phyloP scores from a whole-genome alignment of 1,140 invertebrate species.

The Hestina assimilis region DNA sequence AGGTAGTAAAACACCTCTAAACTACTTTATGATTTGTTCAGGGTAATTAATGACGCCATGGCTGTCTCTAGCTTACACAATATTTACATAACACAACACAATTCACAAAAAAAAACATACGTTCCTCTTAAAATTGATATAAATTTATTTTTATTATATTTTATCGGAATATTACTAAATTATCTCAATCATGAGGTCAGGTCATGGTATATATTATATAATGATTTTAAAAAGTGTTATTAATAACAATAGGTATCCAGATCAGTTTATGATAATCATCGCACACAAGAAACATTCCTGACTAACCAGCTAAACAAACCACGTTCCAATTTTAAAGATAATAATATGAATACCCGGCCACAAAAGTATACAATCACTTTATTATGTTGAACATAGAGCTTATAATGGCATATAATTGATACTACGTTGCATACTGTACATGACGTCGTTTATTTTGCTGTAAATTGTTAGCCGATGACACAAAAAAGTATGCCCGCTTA shows the following conservation, averaged over 20 bases:
- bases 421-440: background rate
- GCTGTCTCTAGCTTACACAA: too few species aligned
- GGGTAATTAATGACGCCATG: too few species aligned
- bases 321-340: constrained; percentile 31
- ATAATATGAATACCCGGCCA: constrained; percentile 2
- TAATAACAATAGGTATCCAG: too few species aligned
- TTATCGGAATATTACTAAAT: too few species aligned
- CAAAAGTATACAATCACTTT: background rate
- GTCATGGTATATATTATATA: too few species aligned
- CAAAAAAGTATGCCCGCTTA: constrained; percentile 1
- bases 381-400: background rate
- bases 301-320: constrained; percentile 19
- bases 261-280: background rate
- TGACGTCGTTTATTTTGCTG: constrained; percentile 20
- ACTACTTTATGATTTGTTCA: constrained; percentile 5
- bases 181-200: too few species aligned
- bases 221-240: too few species aligned
- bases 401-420: background rate
- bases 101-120: too few species aligned
- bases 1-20: background rate
- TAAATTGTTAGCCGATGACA: constrained; percentile 11
- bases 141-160: too few species aligned
- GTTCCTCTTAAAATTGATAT: too few species aligned
- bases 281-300: constrained; percentile 16
- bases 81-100: too few species aligned